phyloP scores from a whole-genome alignment of 2,797 vertebrate species.

The Fistularia tabacaria region DNA sequence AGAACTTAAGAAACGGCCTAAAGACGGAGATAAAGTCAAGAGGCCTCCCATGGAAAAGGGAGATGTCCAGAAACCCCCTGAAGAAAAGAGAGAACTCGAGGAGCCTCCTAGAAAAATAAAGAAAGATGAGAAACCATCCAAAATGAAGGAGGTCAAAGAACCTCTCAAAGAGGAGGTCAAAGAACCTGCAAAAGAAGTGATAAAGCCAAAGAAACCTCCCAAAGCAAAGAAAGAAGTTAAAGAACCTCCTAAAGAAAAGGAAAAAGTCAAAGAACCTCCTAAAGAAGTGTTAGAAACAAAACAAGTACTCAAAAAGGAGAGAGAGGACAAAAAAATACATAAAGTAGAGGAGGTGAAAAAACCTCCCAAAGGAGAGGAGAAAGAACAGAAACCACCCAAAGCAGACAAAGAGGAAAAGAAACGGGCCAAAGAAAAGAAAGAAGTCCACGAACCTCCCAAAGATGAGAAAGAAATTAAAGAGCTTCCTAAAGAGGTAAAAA shows the following conservation, averaged over 20 bases:
- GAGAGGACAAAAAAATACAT: background rate
- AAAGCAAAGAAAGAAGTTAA: background rate
- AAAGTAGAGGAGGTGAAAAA: constrained; percentile 4
- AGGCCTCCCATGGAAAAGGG: background rate
- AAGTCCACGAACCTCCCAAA: constrained; percentile 1
- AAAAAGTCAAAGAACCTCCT: background rate
- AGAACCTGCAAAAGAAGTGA: background rate
- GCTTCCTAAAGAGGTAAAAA: constrained; percentile 4
- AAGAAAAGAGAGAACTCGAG: background rate
- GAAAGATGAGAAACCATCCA: background rate
- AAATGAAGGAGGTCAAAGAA: background rate
- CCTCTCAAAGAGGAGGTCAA: background rate
- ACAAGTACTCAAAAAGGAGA: background rate
- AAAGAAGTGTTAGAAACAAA: constrained; percentile 44
- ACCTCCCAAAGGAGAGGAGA: background rate
- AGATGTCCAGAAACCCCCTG: background rate
- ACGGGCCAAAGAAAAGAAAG: constrained; percentile 3
- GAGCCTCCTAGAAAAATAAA: background rate
- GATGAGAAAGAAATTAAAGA: constrained; percentile 2
- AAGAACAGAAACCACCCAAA: constrained; percentile 3
- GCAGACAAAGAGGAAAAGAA: constrained; percentile 4
- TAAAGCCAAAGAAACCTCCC: background rate
- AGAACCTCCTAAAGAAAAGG: background rate
- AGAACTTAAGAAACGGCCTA: constrained; percentile 9
- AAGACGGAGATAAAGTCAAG: constrained; percentile 20